Evolutionary conservation across 2,888 invertebrate species (phyloP).

Genomic region (Agrenia bidenticulata): DNA sequence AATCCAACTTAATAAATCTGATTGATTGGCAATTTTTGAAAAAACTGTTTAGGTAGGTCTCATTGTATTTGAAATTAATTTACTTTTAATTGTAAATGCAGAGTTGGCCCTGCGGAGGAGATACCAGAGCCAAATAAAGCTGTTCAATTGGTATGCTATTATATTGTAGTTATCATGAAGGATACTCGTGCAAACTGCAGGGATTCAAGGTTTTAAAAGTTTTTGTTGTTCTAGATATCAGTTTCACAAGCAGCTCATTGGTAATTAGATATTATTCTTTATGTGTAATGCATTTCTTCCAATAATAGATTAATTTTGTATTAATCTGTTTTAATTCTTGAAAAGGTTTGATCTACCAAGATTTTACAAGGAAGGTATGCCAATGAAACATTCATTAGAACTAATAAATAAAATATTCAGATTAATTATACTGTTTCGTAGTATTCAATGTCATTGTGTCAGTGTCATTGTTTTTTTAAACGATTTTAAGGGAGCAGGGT

Average conservation of each 20-base stretch:
- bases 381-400: no score
- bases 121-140: slow-evolving; percentile 54
- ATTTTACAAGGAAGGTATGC: slow-evolving; percentile 57
- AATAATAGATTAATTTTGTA: no score
- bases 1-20: no score
- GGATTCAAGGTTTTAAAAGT: no score
- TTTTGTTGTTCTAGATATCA: slow-evolving; percentile 41
- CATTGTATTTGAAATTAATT: no score
- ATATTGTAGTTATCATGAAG: neutral
- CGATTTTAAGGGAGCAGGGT: slow-evolving; percentile 23
- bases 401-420: no score
- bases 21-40: no score
- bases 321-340: neutral
- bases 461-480: neutral
- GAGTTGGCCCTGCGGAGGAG: slow-evolving; percentile 55
- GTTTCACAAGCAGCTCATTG: slow-evolving; percentile 59
- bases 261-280: slow-evolving; percentile 38
- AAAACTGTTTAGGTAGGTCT: no score
- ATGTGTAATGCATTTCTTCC: neutral
- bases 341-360: slow-evolving; percentile 55
- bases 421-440: no score
- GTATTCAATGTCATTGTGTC: neutral
- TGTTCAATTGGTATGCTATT: slow-evolving; percentile 56
- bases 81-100: slow-evolving; percentile 4
- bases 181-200: no score